Conservation (phyloP, 2,888 invertebrate genomes). For the Hirtodrosophila alboralis region DNA sequence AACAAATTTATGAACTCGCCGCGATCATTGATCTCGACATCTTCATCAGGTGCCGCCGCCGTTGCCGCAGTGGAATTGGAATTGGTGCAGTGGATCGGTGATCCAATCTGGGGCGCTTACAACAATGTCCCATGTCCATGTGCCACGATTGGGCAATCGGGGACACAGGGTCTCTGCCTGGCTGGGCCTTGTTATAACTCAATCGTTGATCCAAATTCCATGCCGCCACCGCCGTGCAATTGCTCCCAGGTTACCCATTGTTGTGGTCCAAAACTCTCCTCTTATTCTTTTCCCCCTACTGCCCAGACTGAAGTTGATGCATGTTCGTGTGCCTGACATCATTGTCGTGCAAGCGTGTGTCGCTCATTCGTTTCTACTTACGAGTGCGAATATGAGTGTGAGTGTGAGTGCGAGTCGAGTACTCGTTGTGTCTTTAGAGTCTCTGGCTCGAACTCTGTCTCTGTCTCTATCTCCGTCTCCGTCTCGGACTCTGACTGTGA, state of each 20-base stretch:
- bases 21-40: conserved; percentile 80
- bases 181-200: conserved; percentile 65
- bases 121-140: conserved; percentile 53
- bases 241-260: conserved; percentile 80
- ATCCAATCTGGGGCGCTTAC: conserved; percentile 42
- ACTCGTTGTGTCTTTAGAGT: conserved; percentile 47
- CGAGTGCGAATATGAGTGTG: conserved; percentile 37
- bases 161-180: conserved; percentile 18
- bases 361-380: conserved; percentile 59
- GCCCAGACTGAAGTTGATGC: conserved; percentile 45
- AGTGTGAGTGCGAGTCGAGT: conserved; percentile 36
- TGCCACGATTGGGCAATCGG: conserved; percentile 38
- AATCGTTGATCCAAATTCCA: conserved; percentile 80
- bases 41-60: conserved; percentile 74
- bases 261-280: conserved; percentile 35
- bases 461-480: conserved; percentile 1
- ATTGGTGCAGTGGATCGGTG: conserved; percentile 35
- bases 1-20: conserved; percentile 80
- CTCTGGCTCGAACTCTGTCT: conserved; percentile 9
- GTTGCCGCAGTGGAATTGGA: conserved; percentile 13
- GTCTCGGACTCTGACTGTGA: conserved; percentile 21
- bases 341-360: conserved; percentile 78
- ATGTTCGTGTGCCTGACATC: conserved; percentile 70
- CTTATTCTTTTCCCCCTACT: not conserved
- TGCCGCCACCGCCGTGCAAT: conserved; percentile 63